phyloP scores from a whole-genome alignment of 2,113 vertebrate species.

The Podocnemis expansa region DNA sequence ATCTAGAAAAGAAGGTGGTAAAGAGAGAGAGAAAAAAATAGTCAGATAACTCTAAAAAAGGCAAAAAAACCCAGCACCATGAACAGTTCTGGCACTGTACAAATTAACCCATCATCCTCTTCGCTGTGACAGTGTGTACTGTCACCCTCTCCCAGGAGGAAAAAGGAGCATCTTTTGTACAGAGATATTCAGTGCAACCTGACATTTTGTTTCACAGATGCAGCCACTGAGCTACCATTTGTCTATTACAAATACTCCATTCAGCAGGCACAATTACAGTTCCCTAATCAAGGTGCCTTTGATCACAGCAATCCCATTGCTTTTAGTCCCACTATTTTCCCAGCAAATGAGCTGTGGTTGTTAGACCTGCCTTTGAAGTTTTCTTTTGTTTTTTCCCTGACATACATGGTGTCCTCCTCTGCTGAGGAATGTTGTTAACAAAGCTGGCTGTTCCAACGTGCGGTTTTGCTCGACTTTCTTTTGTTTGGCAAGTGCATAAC shows the following conservation, averaged over 20 bases:
- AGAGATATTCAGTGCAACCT: background rate
- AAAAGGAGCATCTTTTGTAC: background rate
- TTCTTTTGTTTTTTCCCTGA: background rate
- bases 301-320: conserved; percentile 14
- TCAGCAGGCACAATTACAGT: background rate
- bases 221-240: background rate
- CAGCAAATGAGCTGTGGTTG: background rate
- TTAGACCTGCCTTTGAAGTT: conserved; percentile 29
- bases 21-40: background rate
- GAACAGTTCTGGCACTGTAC: background rate
- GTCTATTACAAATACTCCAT: conserved; percentile 9
- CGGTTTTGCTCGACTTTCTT: background rate
- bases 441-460: background rate
- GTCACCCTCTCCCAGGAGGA: background rate
- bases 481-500: background rate
- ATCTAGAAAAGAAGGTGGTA: background rate
- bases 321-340: conserved; percentile 30
- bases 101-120: background rate
- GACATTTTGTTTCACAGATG: background rate
- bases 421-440: conserved; percentile 14
- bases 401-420: background rate
- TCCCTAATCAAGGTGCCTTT: conserved; percentile 27
- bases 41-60: background rate
- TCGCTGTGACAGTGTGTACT: background rate
- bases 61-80: background rate